A percentile compares a stretch with the other conserved stretches of the same genome.
These are phyloP conservation scores for Monochamus alternatus DNA, from an alignment of 2,888 invertebrate species.

Conservation along the genomic window DNA sequence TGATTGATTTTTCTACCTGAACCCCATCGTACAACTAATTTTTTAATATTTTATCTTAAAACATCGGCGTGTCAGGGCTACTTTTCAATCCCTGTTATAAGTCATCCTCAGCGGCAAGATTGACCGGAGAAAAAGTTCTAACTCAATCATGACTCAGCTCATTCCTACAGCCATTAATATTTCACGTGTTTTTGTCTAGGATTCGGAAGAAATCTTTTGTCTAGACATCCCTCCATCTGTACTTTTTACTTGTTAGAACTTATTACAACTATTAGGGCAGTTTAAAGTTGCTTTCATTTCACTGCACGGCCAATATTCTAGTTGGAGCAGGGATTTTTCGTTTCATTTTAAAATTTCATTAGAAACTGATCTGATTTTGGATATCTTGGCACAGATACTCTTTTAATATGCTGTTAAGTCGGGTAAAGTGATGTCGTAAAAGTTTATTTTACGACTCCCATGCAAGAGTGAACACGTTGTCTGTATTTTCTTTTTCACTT, in stretches of 20 bases:
- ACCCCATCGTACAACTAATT: conserved; percentile 12
- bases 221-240: conserved; percentile 7
- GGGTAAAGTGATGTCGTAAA: too few species aligned
- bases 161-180: conserved; percentile 31
- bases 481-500: too few species aligned
- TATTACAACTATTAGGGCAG: not conserved
- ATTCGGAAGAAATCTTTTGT: conserved; percentile 24
- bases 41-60: conserved; percentile 34
- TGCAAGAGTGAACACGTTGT: too few species aligned
- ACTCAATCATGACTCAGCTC: conserved; percentile 36
- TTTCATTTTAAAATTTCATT: too few species aligned
- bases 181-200: conserved; percentile 29
- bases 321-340: too few species aligned
- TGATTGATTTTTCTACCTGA: conserved; percentile 55
- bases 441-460: too few species aligned
- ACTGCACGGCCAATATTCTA: not conserved
- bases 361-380: too few species aligned
- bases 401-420: too few species aligned
- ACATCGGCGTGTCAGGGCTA: conserved; percentile 33
- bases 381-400: too few species aligned
- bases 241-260: not conserved
- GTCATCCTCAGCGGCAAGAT: conserved; percentile 11
- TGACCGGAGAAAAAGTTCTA: conserved; percentile 26
- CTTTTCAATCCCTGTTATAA: conserved; percentile 8
- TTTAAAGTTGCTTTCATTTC: not conserved